Conservation (phyloP, 2,113 vertebrate genomes). For the Psilopsiagon aurifrons region DNA sequence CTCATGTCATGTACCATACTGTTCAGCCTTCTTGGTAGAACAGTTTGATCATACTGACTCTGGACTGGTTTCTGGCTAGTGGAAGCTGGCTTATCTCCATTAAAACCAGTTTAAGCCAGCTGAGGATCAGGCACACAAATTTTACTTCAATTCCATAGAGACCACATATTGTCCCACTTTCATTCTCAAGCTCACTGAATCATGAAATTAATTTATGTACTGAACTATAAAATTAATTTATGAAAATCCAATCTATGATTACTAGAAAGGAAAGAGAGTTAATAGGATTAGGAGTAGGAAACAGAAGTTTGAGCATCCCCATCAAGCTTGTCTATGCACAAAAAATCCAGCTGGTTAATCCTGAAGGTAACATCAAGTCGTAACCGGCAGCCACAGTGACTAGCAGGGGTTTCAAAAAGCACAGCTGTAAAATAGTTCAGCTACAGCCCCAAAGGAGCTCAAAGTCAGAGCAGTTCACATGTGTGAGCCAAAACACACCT, state of each 20-base stretch:
- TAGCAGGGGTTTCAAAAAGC: not conserved
- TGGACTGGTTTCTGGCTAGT: not conserved
- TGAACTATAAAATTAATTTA: conserved; percentile 69
- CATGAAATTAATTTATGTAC: conserved; percentile 65
- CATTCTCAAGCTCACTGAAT: conserved; percentile 55
- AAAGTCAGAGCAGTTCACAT: not conserved
- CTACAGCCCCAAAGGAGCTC: not conserved
- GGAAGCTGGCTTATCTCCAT: not conserved
- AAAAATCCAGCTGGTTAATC: not conserved
- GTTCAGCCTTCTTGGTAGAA: not conserved
- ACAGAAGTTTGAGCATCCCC: conserved; percentile 30
- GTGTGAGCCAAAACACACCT: not conserved
- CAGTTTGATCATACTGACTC: not conserved
- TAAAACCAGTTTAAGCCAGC: conserved; percentile 6
- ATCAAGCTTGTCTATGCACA: not conserved
- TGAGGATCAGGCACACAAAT: conserved; percentile 22
- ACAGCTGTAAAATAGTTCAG: not conserved
- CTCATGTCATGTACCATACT: not conserved
- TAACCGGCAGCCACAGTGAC: not conserved
- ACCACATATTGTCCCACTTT: conserved; percentile 34
- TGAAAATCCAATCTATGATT: conserved; percentile 59
- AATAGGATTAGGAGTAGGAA: conserved; percentile 59
- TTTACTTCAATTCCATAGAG: conserved; percentile 29
- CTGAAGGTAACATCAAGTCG: not conserved
- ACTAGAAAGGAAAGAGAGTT: conserved; percentile 43